Base-by-base conservation (phyloP, 92 coral and sea anemone genomes). In the Epizoanthus fatuus region DNA sequence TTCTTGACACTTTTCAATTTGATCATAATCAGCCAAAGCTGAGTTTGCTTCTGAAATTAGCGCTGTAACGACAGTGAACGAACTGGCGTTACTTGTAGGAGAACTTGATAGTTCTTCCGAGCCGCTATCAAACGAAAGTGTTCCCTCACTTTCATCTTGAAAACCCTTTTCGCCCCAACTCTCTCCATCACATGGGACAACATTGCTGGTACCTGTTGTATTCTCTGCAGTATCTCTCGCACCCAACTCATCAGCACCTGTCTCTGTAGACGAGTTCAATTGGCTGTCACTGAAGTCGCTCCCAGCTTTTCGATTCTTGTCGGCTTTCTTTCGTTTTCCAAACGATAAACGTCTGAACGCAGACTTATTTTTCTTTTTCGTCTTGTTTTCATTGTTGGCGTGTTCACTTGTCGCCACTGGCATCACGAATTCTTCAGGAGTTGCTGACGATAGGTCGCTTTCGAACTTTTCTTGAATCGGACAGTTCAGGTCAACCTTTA, bases 301-400 rank as follows among this genome's bases (percentile, higher is more conserved):
- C 72, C n/a, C 72, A 13, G 20, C 35, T 59, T 44, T 39, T 2
- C 70, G 47, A 17, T 60, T 60, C 39, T 11, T 0, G 3, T 77
- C 82, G 4, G 25, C 39, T 58, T 77, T 77, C 71, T 77, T 77
- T 58, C 49, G 62, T 40, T 47, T 59, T 16, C 82, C 57, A 60
- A 77, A 59, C 37, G 82, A 60, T 10, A 77, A 9, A 40, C 13
- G 62, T 62, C 82, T 47, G 42, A 77, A 69, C 69, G 35, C 55
- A 17, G 70, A 77, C 58, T 58, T 77, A 29, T 77, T 77, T 69
- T 77, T 77, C 29, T 32, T 38, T 39, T 77, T 77, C 57, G 11
- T 20, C 55, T 60, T 44, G 17, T 20, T 44, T 14, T 54, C 32
- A 69, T 60, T 56, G 16, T 40, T 2, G 5, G 15, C 47, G 39